Conservation (phyloP, 2,888 invertebrate genomes). For the Axea sp. region DNA sequence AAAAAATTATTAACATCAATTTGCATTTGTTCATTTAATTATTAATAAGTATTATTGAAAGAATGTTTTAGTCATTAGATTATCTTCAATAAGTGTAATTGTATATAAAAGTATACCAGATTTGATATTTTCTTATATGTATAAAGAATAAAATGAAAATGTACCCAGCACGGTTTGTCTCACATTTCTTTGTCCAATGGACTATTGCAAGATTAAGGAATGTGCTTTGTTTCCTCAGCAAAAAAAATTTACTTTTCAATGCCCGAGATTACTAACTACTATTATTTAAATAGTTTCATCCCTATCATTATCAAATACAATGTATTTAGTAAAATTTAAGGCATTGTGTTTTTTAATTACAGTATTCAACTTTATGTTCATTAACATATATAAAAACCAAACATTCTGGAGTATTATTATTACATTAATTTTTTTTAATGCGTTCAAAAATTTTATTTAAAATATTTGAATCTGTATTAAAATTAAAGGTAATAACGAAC, state of each 20-base stretch:
- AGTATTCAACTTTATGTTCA: too few relatives aligned
- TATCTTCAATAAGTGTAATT: too few relatives aligned
- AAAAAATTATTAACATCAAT: too few relatives aligned
- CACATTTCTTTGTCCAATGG: slow-evolving; percentile 84
- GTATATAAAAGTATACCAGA: too few relatives aligned
- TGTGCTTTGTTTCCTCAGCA: slow-evolving; percentile 83
- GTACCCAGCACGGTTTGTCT: slow-evolving; percentile 86
- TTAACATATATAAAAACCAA: too few relatives aligned
- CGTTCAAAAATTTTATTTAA: too few relatives aligned
- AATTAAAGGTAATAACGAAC: too few relatives aligned
- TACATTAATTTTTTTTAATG: too few relatives aligned
- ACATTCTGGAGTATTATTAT: too few relatives aligned
- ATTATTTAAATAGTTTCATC: slow-evolving; percentile 77
- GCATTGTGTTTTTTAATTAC: slow-evolving; percentile 40
- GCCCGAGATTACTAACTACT: slow-evolving; percentile 82
- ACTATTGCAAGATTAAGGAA: slow-evolving; percentile 88
- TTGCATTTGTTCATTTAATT: too few relatives aligned
- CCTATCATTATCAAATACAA: slow-evolving; percentile 65
- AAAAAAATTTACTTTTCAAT: slow-evolving; percentile 82
- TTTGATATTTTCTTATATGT: slow-evolving; percentile 14
- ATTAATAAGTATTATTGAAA: too few relatives aligned
- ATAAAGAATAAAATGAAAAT: slow-evolving; percentile 74
- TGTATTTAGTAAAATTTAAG: slow-evolving; percentile 50
- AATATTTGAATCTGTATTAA: neutral
- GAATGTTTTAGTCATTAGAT: too few relatives aligned